These are phyloP conservation scores for Fissipunctia ypsillon DNA, from an alignment of 2,888 invertebrate genomes.

Conservation along the genomic window DNA sequence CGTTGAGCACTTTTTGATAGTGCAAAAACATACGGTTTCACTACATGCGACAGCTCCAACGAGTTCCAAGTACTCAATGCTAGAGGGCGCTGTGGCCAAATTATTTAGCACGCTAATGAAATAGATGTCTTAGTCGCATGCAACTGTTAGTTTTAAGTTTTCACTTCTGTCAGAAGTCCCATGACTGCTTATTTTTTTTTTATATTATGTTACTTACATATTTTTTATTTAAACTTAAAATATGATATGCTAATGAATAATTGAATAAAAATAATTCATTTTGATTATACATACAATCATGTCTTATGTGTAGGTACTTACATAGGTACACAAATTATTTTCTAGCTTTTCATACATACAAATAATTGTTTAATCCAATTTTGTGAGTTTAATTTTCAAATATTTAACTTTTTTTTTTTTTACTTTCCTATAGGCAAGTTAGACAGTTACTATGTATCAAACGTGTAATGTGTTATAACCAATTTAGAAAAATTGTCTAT, in stretches of 20 bases:
- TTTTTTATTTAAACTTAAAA: slow-evolving; percentile 10
- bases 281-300: slow-evolving; percentile 10
- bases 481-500: not conserved
- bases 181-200: too few species aligned
- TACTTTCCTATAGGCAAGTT: slow-evolving; percentile 18
- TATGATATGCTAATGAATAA: slow-evolving; percentile 44
- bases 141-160: too few species aligned
- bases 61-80: too few species aligned
- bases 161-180: too few species aligned
- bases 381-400: slow-evolving; percentile 13
- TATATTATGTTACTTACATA: too few species aligned
- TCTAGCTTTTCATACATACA: not conserved
- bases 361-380: not conserved
- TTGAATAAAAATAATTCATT: slow-evolving; percentile 29
- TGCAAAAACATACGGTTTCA: too few species aligned
- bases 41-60: too few species aligned
- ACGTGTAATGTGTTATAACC: not conserved
- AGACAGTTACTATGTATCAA: not conserved
- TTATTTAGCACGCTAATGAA: too few species aligned
- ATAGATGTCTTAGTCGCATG: too few species aligned
- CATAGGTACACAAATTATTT: not conserved
- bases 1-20: too few species aligned
- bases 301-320: not conserved
- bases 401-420: not conserved
- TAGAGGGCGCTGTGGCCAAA: too few species aligned